Base-by-base conservation (phyloP, 2,888 invertebrate genomes). In the Keiferia lycopersicella region DNA sequence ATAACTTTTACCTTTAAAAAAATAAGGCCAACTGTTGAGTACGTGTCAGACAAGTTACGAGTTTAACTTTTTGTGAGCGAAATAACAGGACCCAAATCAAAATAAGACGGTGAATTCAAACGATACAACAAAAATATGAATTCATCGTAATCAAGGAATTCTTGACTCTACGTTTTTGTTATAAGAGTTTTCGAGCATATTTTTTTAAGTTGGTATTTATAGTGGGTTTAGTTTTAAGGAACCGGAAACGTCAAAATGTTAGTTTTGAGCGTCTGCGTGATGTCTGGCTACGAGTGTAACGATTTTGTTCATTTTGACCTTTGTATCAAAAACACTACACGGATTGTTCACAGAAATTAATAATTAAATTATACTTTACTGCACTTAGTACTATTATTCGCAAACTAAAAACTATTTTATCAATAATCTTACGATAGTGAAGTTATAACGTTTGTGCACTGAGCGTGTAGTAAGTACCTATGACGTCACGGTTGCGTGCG, bases 401-500 rank as follows among this genome's bases (percentile, higher is more conserved):
- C 38, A 39, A 39, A 59, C 58, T 39, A 16, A 59, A 59, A 59
- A 53, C 51, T 26, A 30, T 60, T 45, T 20, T 45, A 68, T 66
- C 68, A 66, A 72, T 70, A 70, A 72, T 72, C 73, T 71, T 71
- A 72, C 73, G 68, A 72, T 73, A 69, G 71, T 73, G 68, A 71
- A 74, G 75, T 75, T 77, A 73, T 75, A 77, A 73, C 76, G 74
- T 74, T 73, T 85, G 86, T 86, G 82, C 85, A 86, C 73, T 74
- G 71, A 84, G 75, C 87, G 88, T 89, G 87, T 53, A 53, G 53
- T 53, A 53, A 53, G 83, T 82, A 88, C 86, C 84, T 84, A 87
- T 88, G 89, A 91, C 87, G 90, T 88, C 85, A 91, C 79, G 90
- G 72, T 84, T 73, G 82, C 83, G 78, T 88, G 84, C 72, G 11